Conservation (phyloP, 1,140 invertebrate genomes). For the Epicauta chinensis region DNA sequence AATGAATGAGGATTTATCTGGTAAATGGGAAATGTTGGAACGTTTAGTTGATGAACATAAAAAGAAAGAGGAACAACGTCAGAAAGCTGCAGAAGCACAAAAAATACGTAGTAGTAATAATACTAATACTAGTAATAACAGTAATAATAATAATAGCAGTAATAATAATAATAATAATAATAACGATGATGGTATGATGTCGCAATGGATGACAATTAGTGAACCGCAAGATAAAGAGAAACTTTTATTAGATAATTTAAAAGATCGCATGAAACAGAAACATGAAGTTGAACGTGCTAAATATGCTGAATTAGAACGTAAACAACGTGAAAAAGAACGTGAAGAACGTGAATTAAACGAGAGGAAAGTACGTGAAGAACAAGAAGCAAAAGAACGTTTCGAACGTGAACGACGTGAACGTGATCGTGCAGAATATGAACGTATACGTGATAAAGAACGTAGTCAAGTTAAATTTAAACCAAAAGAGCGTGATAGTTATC, state of each 20-base stretch:
- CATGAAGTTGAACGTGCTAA: constrained; percentile 45
- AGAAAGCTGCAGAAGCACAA: constrained; percentile 19
- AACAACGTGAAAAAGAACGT: constrained; percentile 44
- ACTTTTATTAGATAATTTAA: constrained; percentile 53
- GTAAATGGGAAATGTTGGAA: constrained; percentile 37
- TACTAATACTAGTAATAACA: no score
- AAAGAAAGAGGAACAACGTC: constrained; percentile 33
- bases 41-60: constrained; percentile 45
- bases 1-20: constrained; percentile 45
- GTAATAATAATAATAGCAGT: no score
- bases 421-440: constrained; percentile 39
- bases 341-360: constrained; percentile 37
- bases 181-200: no score
- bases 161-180: no score
- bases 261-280: constrained; percentile 45
- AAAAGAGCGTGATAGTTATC: constrained; percentile 18
- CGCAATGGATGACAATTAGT: constrained; percentile 54
- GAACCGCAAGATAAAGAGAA: constrained; percentile 52
- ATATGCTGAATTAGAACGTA: constrained; percentile 47
- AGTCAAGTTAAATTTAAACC: constrained; percentile 36
- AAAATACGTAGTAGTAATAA: no score
- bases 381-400: constrained; percentile 41
- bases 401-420: constrained; percentile 37
- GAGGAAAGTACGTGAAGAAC: constrained; percentile 38
- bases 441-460: constrained; percentile 33